These are phyloP conservation scores for Andrena bicolor DNA, from an alignment of 2,888 invertebrate genomes.

Conservation along the genomic window DNA sequence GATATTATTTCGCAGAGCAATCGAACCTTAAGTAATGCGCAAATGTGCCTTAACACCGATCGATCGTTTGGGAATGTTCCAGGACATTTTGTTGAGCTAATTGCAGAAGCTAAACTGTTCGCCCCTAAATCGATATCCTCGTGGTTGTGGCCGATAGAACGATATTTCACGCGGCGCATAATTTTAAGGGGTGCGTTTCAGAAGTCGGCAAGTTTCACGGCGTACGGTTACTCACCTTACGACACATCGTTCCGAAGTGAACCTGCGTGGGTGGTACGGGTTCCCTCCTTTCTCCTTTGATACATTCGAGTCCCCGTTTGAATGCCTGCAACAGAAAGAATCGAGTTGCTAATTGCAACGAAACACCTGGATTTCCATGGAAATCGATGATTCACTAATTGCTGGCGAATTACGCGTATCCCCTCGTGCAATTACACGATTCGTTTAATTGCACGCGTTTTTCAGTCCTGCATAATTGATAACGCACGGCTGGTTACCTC, in stretches of 20 bases:
- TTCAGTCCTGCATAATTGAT: slow-evolving; percentile 8
- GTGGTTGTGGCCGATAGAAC: not conserved
- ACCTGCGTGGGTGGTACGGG: not conserved
- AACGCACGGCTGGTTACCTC: not conserved
- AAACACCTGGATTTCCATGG: not conserved
- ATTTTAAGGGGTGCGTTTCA: slow-evolving; percentile 8
- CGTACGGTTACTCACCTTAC: slow-evolving; percentile 40
- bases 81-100: slow-evolving; percentile 14
- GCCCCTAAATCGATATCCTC: slow-evolving; percentile 14
- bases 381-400: slow-evolving; percentile 13
- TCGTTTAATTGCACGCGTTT: not conserved
- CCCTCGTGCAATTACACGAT: not conserved
- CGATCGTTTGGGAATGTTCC: slow-evolving; percentile 8
- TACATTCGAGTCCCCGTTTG: not conserved
- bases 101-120: slow-evolving; percentile 4
- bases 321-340: slow-evolving; percentile 30
- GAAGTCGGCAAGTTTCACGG: slow-evolving; percentile 22
- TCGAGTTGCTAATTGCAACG: not conserved
- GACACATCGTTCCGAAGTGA: not conserved
- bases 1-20: not conserved
- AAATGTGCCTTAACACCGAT: not conserved
- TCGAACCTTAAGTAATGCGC: not conserved
- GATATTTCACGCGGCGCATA: slow-evolving; percentile 17
- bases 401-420: not conserved
- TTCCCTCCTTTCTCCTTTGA: not conserved